Evolutionary conservation across 2,888 invertebrate genomes (phyloP), one percentile per base, ranked within the genome.

Genomic region (Gortyna flavago): DNA sequence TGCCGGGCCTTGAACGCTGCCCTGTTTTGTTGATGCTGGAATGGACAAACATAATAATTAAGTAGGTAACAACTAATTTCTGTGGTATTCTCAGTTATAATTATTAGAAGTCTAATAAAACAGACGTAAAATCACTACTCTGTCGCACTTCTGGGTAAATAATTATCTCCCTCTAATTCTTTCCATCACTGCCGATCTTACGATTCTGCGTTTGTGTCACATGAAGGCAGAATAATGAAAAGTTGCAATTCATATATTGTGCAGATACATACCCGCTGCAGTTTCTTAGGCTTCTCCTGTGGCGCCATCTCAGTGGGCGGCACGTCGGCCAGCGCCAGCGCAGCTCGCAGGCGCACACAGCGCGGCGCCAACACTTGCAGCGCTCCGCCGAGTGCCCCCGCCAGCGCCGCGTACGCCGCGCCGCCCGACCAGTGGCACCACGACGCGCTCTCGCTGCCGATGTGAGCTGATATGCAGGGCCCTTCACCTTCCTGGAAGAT

Each of bases 1-100:
- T 99, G 99, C 83, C 99, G 97, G 64, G 98, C 98, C 94, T 99
- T 99, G 95, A 98, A 98, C 81, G 98, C 98, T 38, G 99, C 99
- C 72, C 98, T 98, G 96, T 99, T 99, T 91, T 98, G 97, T 84
- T 98, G 96, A 89, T 98, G 98, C 98, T 99, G 97, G 35, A 97
- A 97, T 85, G 29, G 2, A 75, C 13, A 72, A 25, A 25, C 16
- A 13, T 48, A 32, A 32, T 25, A 68, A 68, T 35, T 68, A 51
- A 25, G 32, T 16, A 51, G 18, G 32, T 16, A 9, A 48, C 25
- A 51, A 16, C 32, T 3, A 9, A 68, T 51, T 51, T 25, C 16
- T 51, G 16, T 51, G 16, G 25, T 68, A 29, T 67, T 48, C 5
- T 48, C 5, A 48, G 32, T 48, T 9, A 5, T 18, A 25, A 67